Conservation (phyloP, 2,888 invertebrate genomes). For the Drosophila nr. perissopoda region DNA sequence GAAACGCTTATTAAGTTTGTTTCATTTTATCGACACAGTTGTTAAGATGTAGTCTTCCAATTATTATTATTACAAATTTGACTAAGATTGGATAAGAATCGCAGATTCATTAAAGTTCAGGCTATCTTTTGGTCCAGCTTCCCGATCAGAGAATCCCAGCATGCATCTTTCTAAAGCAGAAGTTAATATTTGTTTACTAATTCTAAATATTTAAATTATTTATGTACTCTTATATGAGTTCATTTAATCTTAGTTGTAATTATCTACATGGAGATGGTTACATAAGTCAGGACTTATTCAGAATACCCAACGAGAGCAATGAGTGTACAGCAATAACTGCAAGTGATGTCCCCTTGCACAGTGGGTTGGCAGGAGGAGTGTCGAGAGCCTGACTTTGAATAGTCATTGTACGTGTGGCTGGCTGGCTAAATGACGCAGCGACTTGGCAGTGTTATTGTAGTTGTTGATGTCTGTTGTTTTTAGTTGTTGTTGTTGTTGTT, state of each 20-base stretch:
- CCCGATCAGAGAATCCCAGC: neutral
- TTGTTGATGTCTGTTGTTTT: conserved; percentile 10
- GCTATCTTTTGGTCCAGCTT: neutral
- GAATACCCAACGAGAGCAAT: neutral
- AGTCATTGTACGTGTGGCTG: conserved; percentile 29
- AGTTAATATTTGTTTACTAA: neutral
- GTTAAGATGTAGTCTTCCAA: neutral
- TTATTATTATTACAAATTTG: neutral
- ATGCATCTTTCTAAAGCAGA: neutral
- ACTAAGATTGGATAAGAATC: neutral
- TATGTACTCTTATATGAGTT: neutral
- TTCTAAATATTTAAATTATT: neutral
- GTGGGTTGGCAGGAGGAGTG: neutral
- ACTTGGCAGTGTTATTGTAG: conserved; percentile 44
- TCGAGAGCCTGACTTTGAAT: conserved; percentile 27
- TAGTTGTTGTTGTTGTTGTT: conserved; percentile 13
- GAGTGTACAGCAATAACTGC: conserved; percentile 15
- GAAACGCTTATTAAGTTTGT: neutral
- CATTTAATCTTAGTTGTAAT: neutral
- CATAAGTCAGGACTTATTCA: neutral
- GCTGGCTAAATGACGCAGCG: conserved; percentile 49
- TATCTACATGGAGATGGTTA: neutral
- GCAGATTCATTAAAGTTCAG: neutral
- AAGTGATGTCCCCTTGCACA: conserved; percentile 37
- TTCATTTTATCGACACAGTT: neutral